Percentiles rank a stretch among this genome's conserved stretches.
These are phyloP conservation scores for Nipponacmea schrenckii DNA, from an alignment of 2,888 invertebrate genomes.

Conservation along the genomic window DNA sequence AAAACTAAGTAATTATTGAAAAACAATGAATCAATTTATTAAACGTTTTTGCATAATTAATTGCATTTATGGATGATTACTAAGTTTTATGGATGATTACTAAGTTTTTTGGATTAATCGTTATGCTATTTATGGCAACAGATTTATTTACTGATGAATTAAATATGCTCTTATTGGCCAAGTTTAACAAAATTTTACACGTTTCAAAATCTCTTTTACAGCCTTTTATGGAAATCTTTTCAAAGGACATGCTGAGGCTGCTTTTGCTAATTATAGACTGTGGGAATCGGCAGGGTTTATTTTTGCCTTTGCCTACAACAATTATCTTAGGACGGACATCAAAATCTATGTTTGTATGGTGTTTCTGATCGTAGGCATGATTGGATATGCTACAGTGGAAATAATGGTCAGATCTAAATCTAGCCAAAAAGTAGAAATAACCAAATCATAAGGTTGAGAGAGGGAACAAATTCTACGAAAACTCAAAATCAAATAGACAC, in stretches of 20 bases:
- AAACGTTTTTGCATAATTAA: no score
- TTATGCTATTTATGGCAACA: no score
- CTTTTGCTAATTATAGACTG: conserved; percentile 65
- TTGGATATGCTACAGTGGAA: conserved; percentile 35
- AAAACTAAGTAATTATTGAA: no score
- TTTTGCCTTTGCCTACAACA: conserved; percentile 83
- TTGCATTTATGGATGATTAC: no score
- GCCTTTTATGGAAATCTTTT: conserved; percentile 44
- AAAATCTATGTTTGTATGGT: conserved; percentile 74
- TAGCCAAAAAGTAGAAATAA: conserved; percentile 12
- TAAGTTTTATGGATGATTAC: no score
- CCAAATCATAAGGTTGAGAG: background rate
- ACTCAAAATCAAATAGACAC: no score
- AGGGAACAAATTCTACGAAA: no score
- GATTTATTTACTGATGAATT: no score
- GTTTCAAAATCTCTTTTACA: conserved; percentile 22
- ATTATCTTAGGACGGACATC: conserved; percentile 79
- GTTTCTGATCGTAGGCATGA: conserved; percentile 34
- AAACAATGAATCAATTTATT: no score
- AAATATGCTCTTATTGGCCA: no score
- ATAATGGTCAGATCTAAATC: conserved; percentile 23
- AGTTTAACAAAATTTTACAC: no score
- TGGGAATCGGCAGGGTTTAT: conserved; percentile 93
- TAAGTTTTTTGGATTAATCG: no score
- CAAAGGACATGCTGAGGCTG: conserved; percentile 36